Conservation (phyloP, 2,888 invertebrate genomes). For the Scotopteryx bipunctaria region DNA sequence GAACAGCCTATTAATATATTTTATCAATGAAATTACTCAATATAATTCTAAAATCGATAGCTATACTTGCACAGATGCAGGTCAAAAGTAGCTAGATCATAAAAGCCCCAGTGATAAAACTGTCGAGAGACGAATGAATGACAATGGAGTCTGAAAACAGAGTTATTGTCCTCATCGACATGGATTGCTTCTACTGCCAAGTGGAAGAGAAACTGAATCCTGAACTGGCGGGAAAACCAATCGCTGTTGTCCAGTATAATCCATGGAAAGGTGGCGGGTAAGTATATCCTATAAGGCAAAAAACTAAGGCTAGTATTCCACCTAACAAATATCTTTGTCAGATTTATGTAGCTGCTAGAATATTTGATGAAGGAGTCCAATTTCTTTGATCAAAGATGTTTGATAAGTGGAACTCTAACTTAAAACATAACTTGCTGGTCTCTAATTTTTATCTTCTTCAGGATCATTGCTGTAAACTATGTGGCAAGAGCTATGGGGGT, state of each 20-base stretch:
- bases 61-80: no score
- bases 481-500: conserved; percentile 96
- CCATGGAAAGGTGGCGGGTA: conserved; percentile 97
- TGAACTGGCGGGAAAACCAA: conserved; percentile 91
- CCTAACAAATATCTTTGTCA: no score
- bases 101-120: background rate
- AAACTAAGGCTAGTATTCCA: no score
- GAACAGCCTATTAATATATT: no score
- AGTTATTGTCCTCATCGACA: conserved; percentile 95
- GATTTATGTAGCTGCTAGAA: no score
- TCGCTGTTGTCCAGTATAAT: conserved; percentile 98
- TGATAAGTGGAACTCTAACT: no score
- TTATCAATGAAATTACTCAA: no score
- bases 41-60: no score
- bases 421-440: no score
- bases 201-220: conserved; percentile 97
- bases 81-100: background rate
- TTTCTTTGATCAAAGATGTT: no score
- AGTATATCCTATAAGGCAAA: no score
- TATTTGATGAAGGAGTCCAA: no score
- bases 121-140: background rate
- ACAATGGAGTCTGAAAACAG: conserved; percentile 82
- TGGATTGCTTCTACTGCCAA: conserved; percentile 99
- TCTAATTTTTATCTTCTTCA: conserved; percentile 54
- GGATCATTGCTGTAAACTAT: conserved; percentile 99